Percentiles rank a stretch among this genome's conserved stretches.
Conservation (phyloP, 1,140 invertebrate species). For the Solenopsis fugax region DNA sequence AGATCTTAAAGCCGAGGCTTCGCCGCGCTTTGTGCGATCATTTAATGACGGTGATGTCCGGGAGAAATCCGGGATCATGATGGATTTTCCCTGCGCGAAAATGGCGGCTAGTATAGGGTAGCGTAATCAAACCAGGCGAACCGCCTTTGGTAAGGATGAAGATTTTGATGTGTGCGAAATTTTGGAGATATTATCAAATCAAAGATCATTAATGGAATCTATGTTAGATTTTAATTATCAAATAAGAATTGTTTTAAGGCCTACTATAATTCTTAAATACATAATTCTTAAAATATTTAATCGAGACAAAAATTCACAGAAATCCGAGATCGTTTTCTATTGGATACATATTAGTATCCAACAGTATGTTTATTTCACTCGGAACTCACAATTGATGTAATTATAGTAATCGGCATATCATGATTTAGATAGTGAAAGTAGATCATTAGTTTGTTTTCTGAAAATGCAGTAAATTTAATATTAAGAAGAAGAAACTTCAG, state of each 20-base stretch:
- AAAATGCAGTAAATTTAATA: not conserved
- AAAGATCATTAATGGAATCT: not conserved
- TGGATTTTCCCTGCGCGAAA: constrained; percentile 52
- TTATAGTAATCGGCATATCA: no score
- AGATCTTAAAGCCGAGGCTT: constrained; percentile 86
- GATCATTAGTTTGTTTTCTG: not conserved
- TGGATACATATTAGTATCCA: not conserved
- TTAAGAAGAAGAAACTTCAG: not conserved
- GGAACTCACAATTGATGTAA: not conserved
- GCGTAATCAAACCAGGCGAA: constrained; percentile 27
- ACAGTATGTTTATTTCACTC: not conserved
- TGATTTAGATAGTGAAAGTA: not conserved
- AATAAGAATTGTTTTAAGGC: not conserved
- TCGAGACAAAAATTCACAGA: not conserved
- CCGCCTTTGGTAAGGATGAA: not conserved
- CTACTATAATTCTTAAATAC: not conserved
- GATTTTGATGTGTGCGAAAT: constrained; percentile 6
- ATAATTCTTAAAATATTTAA: not conserved
- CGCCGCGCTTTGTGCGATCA: constrained; percentile 74
- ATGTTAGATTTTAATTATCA: not conserved
- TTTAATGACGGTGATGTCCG: constrained; percentile 70
- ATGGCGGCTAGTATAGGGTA: constrained; percentile 24
- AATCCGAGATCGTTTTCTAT: not conserved
- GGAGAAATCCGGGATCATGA: constrained; percentile 63
- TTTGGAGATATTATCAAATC: constrained; percentile 7